Evolutionary conservation across 2,797 vertebrate species (phyloP).

Genomic region (Myripristis jacobus): DNA sequence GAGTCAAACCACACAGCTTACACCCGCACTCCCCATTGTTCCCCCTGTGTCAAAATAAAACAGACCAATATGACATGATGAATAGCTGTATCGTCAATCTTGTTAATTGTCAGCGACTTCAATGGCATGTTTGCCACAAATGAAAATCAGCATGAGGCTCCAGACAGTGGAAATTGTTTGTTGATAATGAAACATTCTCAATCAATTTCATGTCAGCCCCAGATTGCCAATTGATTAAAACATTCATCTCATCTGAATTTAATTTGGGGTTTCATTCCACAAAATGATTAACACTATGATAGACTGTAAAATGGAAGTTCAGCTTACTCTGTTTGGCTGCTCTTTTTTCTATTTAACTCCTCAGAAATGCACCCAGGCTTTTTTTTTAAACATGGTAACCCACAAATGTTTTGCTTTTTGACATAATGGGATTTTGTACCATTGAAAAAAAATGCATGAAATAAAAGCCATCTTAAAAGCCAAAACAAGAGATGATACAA

Average conservation of each 20-base stretch:
- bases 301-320: conserved; percentile 28
- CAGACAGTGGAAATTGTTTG: conserved; percentile 63
- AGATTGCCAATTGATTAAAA: conserved; percentile 74
- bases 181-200: conserved; percentile 69
- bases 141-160: conserved; percentile 56
- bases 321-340: conserved; percentile 20
- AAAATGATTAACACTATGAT: conserved; percentile 62
- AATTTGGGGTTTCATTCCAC: conserved; percentile 61
- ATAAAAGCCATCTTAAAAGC: conserved; percentile 42
- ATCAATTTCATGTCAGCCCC: conserved; percentile 67
- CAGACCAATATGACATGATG: conserved; percentile 51
- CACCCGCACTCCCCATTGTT: conserved; percentile 4
- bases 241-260: conserved; percentile 68
- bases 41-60: conserved; percentile 43
- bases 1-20: neutral
- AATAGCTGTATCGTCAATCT: conserved; percentile 50
- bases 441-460: conserved; percentile 40
- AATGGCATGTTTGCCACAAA: conserved; percentile 49
- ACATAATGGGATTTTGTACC: conserved; percentile 51
- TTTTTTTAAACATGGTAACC: conserved; percentile 40
- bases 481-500: conserved; percentile 45
- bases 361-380: conserved; percentile 21
- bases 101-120: conserved; percentile 63
- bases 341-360: conserved; percentile 4
- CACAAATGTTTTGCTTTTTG: conserved; percentile 46